Conservation (phyloP, 2,797 vertebrate genomes). For the Arnoldichthys spilopterus region DNA sequence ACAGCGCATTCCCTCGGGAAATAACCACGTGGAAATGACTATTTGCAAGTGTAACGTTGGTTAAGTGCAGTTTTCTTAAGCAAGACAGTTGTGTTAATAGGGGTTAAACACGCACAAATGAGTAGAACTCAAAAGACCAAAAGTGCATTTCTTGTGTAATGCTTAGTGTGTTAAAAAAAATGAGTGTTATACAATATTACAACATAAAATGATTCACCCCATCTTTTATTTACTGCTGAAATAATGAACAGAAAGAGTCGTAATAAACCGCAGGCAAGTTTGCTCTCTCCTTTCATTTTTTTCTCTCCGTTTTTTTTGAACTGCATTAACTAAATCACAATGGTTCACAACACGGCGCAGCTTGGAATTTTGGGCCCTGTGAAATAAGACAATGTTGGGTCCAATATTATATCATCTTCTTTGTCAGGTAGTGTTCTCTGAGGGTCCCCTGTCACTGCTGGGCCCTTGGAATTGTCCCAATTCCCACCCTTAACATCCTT, state of each 20-base stretch:
- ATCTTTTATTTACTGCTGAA: slow-evolving; percentile 5
- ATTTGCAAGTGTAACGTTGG: slow-evolving; percentile 25
- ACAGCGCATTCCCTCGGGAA: slow-evolving; percentile 44
- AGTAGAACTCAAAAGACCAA: slow-evolving; percentile 47
- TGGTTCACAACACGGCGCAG: no score
- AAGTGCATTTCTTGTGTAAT: slow-evolving; percentile 62
- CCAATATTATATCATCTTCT: no score
- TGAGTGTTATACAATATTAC: slow-evolving; percentile 32
- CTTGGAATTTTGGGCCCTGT: no score
- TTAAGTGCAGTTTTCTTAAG: slow-evolving; percentile 56
- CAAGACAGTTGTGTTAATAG: slow-evolving; percentile 49
- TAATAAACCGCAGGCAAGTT: background rate
- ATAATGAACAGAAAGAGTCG: background rate
- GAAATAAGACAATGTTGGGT: no score
- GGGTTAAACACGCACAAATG: slow-evolving; percentile 50
- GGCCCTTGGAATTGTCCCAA: no score
- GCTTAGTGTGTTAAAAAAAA: slow-evolving; percentile 55
- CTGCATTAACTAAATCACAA: no score
- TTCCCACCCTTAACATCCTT: no score
- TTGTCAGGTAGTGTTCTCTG: no score
- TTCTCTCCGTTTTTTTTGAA: no score
- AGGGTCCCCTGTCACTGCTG: no score
- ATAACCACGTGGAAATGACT: slow-evolving; percentile 40
- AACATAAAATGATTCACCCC: slow-evolving; percentile 67
- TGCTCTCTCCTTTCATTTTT: no score